Evolutionary conservation across 2,888 invertebrate genomes (phyloP), one percentile per base, ranked within the genome.

Genomic region (Lypha dubia): DNA sequence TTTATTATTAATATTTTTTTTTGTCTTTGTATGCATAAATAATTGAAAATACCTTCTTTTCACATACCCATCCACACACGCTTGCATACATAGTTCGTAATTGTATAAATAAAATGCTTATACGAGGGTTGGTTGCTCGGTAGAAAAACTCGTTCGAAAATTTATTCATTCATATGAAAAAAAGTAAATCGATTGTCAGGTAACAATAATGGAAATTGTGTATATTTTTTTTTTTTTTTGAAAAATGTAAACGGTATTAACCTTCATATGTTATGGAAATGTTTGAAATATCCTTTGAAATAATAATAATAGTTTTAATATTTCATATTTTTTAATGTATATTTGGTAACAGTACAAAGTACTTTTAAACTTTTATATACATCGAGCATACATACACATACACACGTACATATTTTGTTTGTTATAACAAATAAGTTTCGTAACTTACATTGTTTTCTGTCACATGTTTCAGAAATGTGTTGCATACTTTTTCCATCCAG

Each of bases 381-480:
- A n/a, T n/a, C n/a, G n/a, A n/a, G n/a, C n/a, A n/a, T n/a, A n/a
- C 8, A 8, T 7, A 8, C 8, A 8, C 35, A 38, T 7, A 11
- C 35, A 17, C 44, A 46, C 32, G 7, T n/a, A 28, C 24, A 5
- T 56, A 46, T n/a, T 46, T 32, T 24, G 13, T 32, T 46, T n/a
- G 17, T 13, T 24, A 32, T 8, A n/a, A 28, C 38, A 44, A 44
- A 3, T 17, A 38, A 35, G 46, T 60, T 65, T 70, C 63, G 82
- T 58, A 82, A 77, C 38, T 65, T 58, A 13, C 44, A 73, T 63
- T 75, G 56, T 71, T 46, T 73, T 11, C 28, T 77, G 77, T 80
- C 81, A 84, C 84, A 81, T 76, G 73, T 77, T 81, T 76, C 46
- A 32, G 24, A 81, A 80, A 80, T 79, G 83, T 80, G 71, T 44